Percentiles rank a stretch among this genome's conserved stretches.
These are phyloP conservation scores for Arion vulgaris DNA, from an alignment of 1,140 invertebrate species.

Conservation along the genomic window DNA sequence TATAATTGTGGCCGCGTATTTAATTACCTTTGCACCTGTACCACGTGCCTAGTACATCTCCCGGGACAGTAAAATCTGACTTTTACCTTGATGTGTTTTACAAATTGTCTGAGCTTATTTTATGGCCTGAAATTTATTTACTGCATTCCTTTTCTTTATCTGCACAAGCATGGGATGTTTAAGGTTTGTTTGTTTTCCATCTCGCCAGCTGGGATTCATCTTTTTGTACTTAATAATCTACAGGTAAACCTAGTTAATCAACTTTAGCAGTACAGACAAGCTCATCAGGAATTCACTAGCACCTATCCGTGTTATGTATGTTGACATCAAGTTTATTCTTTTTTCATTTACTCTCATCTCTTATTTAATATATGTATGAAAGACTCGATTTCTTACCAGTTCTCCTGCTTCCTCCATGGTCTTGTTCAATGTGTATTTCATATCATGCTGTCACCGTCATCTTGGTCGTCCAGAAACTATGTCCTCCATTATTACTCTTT, in stretches of 20 bases:
- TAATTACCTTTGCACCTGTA: slow-evolving; percentile 2
- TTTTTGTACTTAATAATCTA: neutral
- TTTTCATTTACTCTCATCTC: too few relatives aligned
- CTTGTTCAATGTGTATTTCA: too few relatives aligned
- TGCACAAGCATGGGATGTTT: neutral
- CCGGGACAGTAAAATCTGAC: neutral
- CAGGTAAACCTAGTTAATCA: neutral
- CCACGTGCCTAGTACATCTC: neutral
- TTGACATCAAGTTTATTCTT: too few relatives aligned
- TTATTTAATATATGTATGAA: too few relatives aligned
- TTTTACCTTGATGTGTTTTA: slow-evolving; percentile 4
- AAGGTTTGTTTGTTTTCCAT: slow-evolving; percentile 16
- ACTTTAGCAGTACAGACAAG: neutral
- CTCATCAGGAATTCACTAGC: too few relatives aligned
- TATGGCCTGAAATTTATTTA: slow-evolving; percentile 1
- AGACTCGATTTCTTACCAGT: too few relatives aligned
- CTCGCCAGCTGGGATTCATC: neutral
- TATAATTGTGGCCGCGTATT: neutral
- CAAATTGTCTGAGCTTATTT: slow-evolving; percentile 5
- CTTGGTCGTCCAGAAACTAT: too few relatives aligned
- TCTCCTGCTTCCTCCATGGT: too few relatives aligned
- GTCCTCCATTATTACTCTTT: too few relatives aligned
- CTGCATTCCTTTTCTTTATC: slow-evolving; percentile 4
- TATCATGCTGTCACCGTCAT: too few relatives aligned
- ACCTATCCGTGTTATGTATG: too few relatives aligned